phyloP scores from a whole-genome alignment of 2,888 invertebrate species.

The Drosophila fulvimacula region DNA sequence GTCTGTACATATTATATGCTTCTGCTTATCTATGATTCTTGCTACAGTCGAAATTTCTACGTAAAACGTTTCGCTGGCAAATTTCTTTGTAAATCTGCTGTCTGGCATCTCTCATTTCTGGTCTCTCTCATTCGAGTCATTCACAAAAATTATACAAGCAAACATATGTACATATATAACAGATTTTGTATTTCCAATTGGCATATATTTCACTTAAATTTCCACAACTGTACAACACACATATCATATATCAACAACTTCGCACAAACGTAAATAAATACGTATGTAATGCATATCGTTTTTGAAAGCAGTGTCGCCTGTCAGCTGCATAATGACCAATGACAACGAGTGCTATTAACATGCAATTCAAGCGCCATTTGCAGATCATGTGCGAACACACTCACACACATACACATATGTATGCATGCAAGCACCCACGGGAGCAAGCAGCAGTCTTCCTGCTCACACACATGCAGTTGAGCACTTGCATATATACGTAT shows the following conservation, averaged over 20 bases:
- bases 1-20: not conserved
- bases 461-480: conserved; percentile 9
- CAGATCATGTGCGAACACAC: conserved; percentile 47
- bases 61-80: conserved; percentile 21
- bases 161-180: too few species aligned
- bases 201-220: conserved; percentile 28
- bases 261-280: not conserved
- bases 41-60: conserved; percentile 17
- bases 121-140: conserved; percentile 31
- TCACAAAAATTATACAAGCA: conserved; percentile 30
- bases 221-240: conserved; percentile 7
- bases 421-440: conserved; percentile 16
- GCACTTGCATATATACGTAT: not conserved
- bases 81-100: conserved; percentile 37
- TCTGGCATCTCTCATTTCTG: conserved; percentile 41
- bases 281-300: conserved; percentile 9
- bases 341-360: conserved; percentile 50
- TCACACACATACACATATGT: not conserved
- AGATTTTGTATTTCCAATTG: not conserved
- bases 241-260: conserved; percentile 38
- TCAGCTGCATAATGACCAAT: conserved; percentile 38
- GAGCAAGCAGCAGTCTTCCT: not conserved
- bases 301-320: conserved; percentile 46
- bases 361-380: conserved; percentile 48
- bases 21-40: conserved; percentile 16